Conservation (phyloP, 2,888 invertebrate genomes). For the Eutolmus rufibarbis region DNA sequence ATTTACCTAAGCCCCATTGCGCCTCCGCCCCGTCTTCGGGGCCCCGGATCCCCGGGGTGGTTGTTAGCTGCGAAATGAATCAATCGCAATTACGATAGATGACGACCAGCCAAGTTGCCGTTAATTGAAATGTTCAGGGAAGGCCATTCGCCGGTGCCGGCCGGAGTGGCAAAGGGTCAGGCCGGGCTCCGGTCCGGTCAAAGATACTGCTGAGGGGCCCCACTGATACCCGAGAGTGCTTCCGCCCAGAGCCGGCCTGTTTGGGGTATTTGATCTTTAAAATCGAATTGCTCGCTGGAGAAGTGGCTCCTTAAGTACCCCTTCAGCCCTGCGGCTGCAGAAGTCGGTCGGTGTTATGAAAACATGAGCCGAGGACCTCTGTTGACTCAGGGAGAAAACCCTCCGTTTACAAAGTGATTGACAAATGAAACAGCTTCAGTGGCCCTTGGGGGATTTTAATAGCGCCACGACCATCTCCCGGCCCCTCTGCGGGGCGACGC, state of each 20-base stretch:
- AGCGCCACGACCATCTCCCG: not conserved
- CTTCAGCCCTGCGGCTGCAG: not conserved
- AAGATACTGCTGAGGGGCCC: not conserved
- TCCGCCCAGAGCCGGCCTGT: not conserved
- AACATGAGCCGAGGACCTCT: not conserved
- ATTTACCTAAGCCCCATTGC: slow-evolving; percentile 2
- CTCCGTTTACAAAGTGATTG: not conserved
- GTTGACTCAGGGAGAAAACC: not conserved
- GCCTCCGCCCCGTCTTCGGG: not conserved
- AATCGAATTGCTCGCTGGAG: slow-evolving; percentile 2
- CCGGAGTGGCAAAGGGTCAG: not conserved
- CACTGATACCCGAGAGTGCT: not conserved
- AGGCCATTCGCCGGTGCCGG: not conserved
- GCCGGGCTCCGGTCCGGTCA: not conserved
- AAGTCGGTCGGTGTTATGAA: not conserved
- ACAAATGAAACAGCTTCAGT: not conserved
- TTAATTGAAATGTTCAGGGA: slow-evolving; percentile 16
- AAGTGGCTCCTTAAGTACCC: not conserved
- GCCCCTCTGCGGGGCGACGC: not conserved
- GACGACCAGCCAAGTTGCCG: not conserved
- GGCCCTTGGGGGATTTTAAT: not conserved
- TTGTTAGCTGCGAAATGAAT: slow-evolving; percentile 16
- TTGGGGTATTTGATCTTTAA: not conserved
- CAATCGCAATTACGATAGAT: slow-evolving; percentile 6
- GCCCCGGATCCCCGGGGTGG: not conserved